Percentiles rank a stretch among this genome's conserved stretches.
Evolutionary conservation across 2,888 invertebrate species (phyloP).

Genomic region (Pammene fasciana): DNA sequence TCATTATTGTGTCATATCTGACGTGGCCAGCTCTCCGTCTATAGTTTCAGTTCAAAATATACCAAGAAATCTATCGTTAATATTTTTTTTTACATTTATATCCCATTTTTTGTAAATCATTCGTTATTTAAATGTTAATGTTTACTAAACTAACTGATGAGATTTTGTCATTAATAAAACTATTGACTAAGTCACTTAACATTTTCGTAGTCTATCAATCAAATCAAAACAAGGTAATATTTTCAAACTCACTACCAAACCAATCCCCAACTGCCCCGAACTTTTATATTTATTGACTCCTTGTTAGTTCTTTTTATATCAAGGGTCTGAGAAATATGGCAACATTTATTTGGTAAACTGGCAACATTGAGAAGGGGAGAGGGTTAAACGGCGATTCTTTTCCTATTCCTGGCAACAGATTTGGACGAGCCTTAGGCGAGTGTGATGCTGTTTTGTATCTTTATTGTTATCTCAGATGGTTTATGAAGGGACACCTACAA

Average conservation of each 20-base stretch:
- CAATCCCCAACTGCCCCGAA: constrained; percentile 25
- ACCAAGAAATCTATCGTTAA: no score
- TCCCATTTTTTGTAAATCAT: no score
- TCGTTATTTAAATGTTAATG: no score
- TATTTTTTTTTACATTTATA: no score
- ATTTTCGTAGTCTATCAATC: no score
- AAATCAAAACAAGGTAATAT: constrained; percentile 1
- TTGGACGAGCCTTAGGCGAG: constrained; percentile 65
- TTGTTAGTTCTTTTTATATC: constrained; percentile 50
- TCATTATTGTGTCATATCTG: no score
- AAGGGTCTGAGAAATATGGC: constrained; percentile 57
- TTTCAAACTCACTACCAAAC: constrained; percentile 20
- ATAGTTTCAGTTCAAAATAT: no score
- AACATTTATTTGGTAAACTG: constrained; percentile 58
- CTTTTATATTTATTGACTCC: constrained; percentile 40
- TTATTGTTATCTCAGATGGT: constrained; percentile 58
- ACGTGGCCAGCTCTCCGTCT: no score
- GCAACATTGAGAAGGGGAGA: constrained; percentile 54
- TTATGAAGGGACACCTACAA: constrained; percentile 32
- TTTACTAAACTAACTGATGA: no score
- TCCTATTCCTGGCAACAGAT: constrained; percentile 66
- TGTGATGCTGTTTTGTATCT: constrained; percentile 65
- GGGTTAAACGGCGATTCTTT: constrained; percentile 68
- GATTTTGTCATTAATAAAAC: no score
- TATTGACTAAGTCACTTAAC: no score